Evolutionary conservation across 2,797 vertebrate genomes (phyloP), one percentile per base, ranked within the genome.

Genomic region (Sebastes kiyomatsui): DNA sequence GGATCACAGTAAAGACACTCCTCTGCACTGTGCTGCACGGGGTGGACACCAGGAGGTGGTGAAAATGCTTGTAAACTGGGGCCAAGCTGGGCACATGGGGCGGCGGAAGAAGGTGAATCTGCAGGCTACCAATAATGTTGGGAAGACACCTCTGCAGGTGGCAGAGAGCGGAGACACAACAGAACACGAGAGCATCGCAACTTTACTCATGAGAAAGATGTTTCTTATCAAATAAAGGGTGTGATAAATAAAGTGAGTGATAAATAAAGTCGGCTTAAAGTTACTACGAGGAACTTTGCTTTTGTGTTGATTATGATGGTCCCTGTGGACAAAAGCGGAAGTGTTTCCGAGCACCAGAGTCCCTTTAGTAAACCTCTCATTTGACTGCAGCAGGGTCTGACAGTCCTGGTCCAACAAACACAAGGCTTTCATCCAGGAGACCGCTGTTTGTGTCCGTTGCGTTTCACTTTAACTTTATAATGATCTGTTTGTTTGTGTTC

Each of bases 141-240:
- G 88, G 71, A 97, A 97, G 89, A 97, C 90, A 0, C 92, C 95
- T 1, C 66, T 97, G 70, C 96, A 97, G 87, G 92, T 94, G 55
- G 95, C 94, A 2, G 92, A 96, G 79, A 77, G 80, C 2, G 90
- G 66, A 60, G 56, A 75, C 77, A 95, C 90, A 5, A 67, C 81
- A 22, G 92, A 86, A 16, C 95, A 96, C 46, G 90, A 90, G 81
- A 86, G 81, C 65, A 95, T 96, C 30, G 84, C 87, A 46, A 86
- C 79, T 5, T 80, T 96, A 71, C 84, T 97, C 61, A 96, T 94
- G 87, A 97, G 88, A 86, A 97, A 96, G 90, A 96, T 97, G 96
- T 81, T 96, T 61, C 86, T 97, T 28, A 92, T 93, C 20, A 97
- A 94, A 89, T 96, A 84, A 67, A 54, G 4, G 9, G 5, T 22